Conservation (phyloP, 1,140 invertebrate genomes). For the Colletes gigas region DNA sequence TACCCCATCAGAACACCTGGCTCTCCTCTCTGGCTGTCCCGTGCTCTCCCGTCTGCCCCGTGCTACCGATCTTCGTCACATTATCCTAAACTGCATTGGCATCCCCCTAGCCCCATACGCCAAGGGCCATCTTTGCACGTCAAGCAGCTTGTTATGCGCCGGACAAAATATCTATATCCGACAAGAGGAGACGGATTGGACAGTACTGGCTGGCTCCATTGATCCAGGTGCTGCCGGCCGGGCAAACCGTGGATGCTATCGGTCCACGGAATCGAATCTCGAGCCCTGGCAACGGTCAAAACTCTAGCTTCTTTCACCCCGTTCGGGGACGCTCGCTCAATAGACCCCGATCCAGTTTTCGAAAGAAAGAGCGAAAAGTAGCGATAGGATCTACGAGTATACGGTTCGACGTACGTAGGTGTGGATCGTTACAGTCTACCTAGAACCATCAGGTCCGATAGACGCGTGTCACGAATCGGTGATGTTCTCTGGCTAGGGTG, state of each 20-base stretch:
- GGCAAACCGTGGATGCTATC: neutral
- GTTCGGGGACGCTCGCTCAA: neutral
- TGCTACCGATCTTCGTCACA: constrained; percentile 56
- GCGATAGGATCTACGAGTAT: no score
- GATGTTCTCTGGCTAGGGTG: neutral
- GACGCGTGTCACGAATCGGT: neutral
- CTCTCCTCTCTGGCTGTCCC: constrained; percentile 55
- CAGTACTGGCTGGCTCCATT: neutral
- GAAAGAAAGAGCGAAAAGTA: neutral
- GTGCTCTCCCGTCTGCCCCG: constrained; percentile 37
- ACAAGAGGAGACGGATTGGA: constrained; percentile 9
- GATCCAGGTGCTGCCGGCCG: constrained; percentile 9
- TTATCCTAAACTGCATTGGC: constrained; percentile 63
- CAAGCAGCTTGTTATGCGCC: constrained; percentile 56
- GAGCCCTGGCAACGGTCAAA: neutral
- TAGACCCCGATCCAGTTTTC: neutral
- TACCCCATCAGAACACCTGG: constrained; percentile 68
- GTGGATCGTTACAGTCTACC: neutral
- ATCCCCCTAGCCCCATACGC: constrained; percentile 11
- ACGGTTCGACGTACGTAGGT: neutral
- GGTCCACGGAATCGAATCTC: neutral
- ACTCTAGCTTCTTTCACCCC: constrained; percentile 1
- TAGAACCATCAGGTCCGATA: neutral
- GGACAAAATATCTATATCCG: constrained; percentile 57
- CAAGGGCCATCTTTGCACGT: constrained; percentile 41